A percentile compares a stretch with the other conserved stretches of the same genome.
phyloP scores from a whole-genome alignment of 2,797 vertebrate species.

The Acipenser transmontanus region DNA sequence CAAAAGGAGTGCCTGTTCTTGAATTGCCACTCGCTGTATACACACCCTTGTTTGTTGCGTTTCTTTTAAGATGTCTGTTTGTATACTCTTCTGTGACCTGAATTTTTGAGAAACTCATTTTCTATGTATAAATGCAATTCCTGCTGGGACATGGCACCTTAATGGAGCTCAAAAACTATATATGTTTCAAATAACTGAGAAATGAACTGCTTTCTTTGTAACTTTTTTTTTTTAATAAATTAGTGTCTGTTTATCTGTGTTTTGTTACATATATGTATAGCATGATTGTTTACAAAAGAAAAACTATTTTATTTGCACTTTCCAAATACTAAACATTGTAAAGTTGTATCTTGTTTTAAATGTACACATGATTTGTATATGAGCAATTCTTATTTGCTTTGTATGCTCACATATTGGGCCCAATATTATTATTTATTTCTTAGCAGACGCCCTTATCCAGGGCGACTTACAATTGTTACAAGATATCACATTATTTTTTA shows the following conservation, averaged over 20 bases:
- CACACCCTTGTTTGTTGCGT: no score
- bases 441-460: no score
- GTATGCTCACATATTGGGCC: constrained; percentile 58
- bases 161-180: no score
- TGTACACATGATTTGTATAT: constrained; percentile 84
- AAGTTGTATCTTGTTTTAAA: constrained; percentile 66
- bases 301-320: constrained; percentile 77
- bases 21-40: not conserved
- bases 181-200: no score
- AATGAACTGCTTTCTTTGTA: no score
- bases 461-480: no score
- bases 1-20: constrained; percentile 60
- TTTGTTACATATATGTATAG: constrained; percentile 86
- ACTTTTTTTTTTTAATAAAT: constrained; percentile 44
- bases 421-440: no score
- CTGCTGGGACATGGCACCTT: no score
- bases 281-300: constrained; percentile 76
- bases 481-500: no score
- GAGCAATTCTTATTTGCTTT: constrained; percentile 64
- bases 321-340: constrained; percentile 83
- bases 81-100: no score
- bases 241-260: constrained; percentile 76
- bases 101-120: constrained; percentile 14
- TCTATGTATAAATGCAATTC: constrained; percentile 38
- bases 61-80: no score